Percentiles rank a stretch among this genome's conserved stretches.
These are phyloP conservation scores for Tigriopus californicus DNA, from an alignment of 2,888 invertebrate species.

Conservation along the genomic window DNA sequence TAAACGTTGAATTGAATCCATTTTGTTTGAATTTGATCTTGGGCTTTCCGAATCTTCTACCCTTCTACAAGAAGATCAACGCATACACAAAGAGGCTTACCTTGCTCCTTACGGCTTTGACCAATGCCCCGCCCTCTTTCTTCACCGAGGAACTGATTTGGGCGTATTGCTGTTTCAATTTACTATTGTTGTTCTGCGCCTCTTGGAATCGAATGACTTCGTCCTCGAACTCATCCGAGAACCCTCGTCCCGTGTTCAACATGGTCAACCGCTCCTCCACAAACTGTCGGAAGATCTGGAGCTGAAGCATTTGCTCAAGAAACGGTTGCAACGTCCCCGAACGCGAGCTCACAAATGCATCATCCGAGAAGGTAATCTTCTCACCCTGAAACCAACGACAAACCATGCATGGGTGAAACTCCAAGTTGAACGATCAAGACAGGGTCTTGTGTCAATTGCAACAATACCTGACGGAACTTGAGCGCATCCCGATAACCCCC, in stretches of 20 bases:
- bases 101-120: constrained; percentile 72
- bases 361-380: constrained; percentile 62
- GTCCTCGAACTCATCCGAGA: constrained; percentile 84
- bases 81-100: constrained; percentile 34
- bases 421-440: too few species aligned
- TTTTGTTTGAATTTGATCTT: too few species aligned
- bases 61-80: constrained; percentile 14
- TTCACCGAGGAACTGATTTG: constrained; percentile 62
- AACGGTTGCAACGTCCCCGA: constrained; percentile 69
- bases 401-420: constrained; percentile 29
- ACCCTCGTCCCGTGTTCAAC: constrained; percentile 77
- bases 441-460: too few species aligned
- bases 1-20: too few species aligned
- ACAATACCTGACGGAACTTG: constrained; percentile 17
- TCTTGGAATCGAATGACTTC: constrained; percentile 55
- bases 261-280: constrained; percentile 81
- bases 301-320: constrained; percentile 66
- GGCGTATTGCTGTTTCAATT: constrained; percentile 47
- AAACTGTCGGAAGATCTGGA: constrained; percentile 85
- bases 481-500: constrained; percentile 80
- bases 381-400: constrained; percentile 33
- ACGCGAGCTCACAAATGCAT: constrained; percentile 69
- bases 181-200: constrained; percentile 34
- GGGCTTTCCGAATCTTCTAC: too few species aligned
- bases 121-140: constrained; percentile 60